Evolutionary conservation across 2,888 invertebrate genomes (phyloP).

Genomic region (Tiliacea citrago): DNA sequence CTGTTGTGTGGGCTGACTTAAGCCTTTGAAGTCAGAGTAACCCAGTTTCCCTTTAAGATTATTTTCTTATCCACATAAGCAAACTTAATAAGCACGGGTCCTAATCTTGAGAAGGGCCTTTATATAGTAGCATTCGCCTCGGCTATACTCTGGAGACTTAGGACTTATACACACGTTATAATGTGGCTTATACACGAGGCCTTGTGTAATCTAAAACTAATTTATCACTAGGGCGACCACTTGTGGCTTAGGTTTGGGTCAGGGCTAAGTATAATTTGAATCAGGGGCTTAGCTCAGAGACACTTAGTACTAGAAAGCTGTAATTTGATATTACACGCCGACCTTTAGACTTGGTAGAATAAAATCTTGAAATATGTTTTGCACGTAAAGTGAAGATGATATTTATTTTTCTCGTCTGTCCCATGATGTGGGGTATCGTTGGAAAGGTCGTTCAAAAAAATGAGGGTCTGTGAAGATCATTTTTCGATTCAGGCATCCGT

Average conservation of each 20-base stretch:
- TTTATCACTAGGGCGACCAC: conserved; percentile 2
- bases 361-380: too few relatives aligned
- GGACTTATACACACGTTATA: conserved; percentile 1
- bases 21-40: neutral
- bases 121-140: conserved; percentile 20
- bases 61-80: conserved; percentile 28
- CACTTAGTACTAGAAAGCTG: too few relatives aligned
- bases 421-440: too few relatives aligned
- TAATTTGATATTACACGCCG: too few relatives aligned
- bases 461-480: too few relatives aligned
- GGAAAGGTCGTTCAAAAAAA: too few relatives aligned
- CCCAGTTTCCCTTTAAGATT: conserved; percentile 24
- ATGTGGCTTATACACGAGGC: neutral
- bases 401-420: too few relatives aligned
- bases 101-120: conserved; percentile 48
- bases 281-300: too few relatives aligned
- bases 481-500: too few relatives aligned
- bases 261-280: neutral
- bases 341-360: too few relatives aligned
- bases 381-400: too few relatives aligned
- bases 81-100: conserved; percentile 22
- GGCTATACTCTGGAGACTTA: conserved; percentile 16
- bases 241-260: neutral
- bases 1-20: neutral
- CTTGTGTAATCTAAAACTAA: conserved; percentile 41